These are phyloP conservation scores for Cremastinae sp. DNA, from an alignment of 2,888 invertebrate species.

Conservation along the genomic window DNA sequence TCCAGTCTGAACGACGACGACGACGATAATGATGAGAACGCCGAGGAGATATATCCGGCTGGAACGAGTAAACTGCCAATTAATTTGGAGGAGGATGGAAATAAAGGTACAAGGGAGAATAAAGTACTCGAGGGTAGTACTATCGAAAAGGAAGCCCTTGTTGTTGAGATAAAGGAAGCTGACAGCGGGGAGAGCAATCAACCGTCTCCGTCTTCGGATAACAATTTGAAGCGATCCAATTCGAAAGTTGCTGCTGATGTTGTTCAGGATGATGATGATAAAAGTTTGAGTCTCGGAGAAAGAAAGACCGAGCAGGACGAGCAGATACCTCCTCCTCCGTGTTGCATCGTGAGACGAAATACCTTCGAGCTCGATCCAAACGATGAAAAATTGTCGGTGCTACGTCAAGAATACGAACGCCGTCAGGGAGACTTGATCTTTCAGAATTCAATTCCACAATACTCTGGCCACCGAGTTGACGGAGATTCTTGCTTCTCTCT, in stretches of 20 bases:
- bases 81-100: too few species aligned
- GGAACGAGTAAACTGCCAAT: slow-evolving; percentile 55
- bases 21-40: slow-evolving; percentile 34
- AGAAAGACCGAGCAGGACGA: too few species aligned
- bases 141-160: slow-evolving; percentile 75
- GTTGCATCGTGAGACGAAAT: slow-evolving; percentile 79
- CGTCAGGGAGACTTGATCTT: slow-evolving; percentile 84
- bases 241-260: background rate
- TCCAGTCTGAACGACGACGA: slow-evolving; percentile 87
- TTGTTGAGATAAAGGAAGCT: slow-evolving; percentile 78
- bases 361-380: slow-evolving; percentile 81
- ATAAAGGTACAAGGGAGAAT: too few species aligned
- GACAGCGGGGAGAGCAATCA: slow-evolving; percentile 78
- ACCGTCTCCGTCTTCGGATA: slow-evolving; percentile 78
- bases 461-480: slow-evolving; percentile 82
- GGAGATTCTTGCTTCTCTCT: slow-evolving; percentile 72
- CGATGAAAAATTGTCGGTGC: slow-evolving; percentile 77
- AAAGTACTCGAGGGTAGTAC: slow-evolving; percentile 63
- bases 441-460: slow-evolving; percentile 84
- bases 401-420: slow-evolving; percentile 83
- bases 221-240: slow-evolving; percentile 53
- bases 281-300: too few species aligned
- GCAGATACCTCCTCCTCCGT: slow-evolving; percentile 19
- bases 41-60: background rate
- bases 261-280: background rate